phyloP scores from a whole-genome alignment of 1,140 invertebrate species.

The Trinorchestia longiramus region DNA sequence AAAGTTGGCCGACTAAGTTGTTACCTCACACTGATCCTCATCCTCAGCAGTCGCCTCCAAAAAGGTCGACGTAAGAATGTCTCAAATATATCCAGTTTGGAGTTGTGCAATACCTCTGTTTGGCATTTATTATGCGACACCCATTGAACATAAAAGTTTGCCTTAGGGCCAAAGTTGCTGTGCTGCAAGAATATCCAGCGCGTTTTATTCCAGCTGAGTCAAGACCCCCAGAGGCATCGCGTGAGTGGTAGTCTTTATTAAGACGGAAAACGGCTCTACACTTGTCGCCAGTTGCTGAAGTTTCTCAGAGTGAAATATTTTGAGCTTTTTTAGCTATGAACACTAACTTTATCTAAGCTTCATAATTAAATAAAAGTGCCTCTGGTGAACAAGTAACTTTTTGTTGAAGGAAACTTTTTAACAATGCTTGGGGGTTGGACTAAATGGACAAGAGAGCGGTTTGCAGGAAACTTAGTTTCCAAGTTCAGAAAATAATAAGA shows the following conservation, averaged over 20 bases:
- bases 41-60: background rate
- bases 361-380: slow-evolving; percentile 28
- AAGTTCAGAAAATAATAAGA: background rate
- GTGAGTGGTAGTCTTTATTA: slow-evolving; percentile 24
- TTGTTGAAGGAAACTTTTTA: background rate
- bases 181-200: background rate
- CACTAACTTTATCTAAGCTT: background rate
- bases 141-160: slow-evolving; percentile 26
- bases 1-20: background rate
- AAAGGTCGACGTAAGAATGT: background rate
- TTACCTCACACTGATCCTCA: background rate
- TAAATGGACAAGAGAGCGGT: background rate
- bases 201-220: background rate
- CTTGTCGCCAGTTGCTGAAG: background rate
- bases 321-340: slow-evolving; percentile 24
- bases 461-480: background rate
- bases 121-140: slow-evolving; percentile 24
- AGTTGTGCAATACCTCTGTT: background rate
- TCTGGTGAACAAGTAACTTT: background rate
- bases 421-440: background rate
- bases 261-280: background rate
- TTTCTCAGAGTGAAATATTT: slow-evolving; percentile 1
- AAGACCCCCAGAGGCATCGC: slow-evolving; percentile 7
- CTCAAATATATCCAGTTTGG: background rate
- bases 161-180: slow-evolving; percentile 16